Evolutionary conservation across 2,888 invertebrate species (phyloP).

Genomic region (Drosophila anomelani): DNA sequence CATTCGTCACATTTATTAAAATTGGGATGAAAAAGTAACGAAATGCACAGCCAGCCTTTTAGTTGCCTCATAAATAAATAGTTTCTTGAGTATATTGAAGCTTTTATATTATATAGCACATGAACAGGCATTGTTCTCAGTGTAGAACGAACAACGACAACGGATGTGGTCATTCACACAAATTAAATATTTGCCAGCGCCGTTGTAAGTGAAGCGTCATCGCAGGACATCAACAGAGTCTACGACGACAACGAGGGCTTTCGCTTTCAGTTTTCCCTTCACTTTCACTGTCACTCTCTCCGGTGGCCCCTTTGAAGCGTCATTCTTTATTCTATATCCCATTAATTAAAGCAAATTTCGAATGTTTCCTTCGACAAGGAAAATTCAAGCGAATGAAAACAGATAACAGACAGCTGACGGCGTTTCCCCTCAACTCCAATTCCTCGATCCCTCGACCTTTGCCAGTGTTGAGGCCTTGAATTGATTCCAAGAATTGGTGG

Average conservation of each 20-base stretch:
- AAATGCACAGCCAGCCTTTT: not conserved
- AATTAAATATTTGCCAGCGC: conserved; percentile 65
- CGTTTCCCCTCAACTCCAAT: not conserved
- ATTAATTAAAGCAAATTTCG: conserved; percentile 57
- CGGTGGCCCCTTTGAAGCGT: not conserved
- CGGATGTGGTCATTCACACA: conserved; percentile 62
- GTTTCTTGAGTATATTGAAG: not conserved
- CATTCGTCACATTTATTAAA: not conserved
- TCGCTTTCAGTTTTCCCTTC: not conserved
- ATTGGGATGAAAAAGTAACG: not conserved
- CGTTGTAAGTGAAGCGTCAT: conserved; percentile 49
- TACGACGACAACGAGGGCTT: conserved; percentile 13
- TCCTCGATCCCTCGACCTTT: not conserved
- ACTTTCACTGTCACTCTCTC: not conserved
- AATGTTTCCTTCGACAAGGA: conserved; percentile 7
- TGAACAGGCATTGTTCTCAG: not conserved
- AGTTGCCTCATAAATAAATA: not conserved
- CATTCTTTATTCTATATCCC: conserved; percentile 16
- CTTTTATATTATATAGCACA: not conserved
- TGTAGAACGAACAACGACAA: conserved; percentile 27
- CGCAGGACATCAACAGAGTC: conserved; percentile 32
- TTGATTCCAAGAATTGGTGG: conserved; percentile 5
- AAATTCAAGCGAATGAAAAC: conserved; percentile 12
- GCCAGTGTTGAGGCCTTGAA: not conserved
- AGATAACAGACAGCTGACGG: conserved; percentile 24